Evolutionary conservation across 2,113 vertebrate species (phyloP).

Genomic region (Ariopsis seemanni): DNA sequence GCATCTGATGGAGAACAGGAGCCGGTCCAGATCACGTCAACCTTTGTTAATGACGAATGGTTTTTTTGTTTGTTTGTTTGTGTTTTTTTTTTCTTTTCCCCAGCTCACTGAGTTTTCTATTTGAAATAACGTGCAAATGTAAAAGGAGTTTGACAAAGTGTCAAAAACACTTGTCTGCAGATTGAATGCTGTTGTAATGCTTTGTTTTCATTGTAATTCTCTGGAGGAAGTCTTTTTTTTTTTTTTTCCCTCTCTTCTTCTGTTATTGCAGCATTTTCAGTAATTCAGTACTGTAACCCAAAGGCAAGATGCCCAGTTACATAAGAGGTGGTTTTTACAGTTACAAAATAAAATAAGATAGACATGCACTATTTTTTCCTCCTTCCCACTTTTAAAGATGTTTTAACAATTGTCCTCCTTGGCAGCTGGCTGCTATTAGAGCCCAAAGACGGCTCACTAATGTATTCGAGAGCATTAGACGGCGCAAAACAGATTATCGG

Average conservation of each 20-base stretch:
- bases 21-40: not conserved
- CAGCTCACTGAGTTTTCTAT: no score
- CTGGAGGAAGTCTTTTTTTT: not conserved
- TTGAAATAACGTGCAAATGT: not conserved
- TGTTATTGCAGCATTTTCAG: not conserved
- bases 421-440: slow-evolving; percentile 1
- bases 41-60: not conserved
- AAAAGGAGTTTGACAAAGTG: not conserved
- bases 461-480: slow-evolving; percentile 18
- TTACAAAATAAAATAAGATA: not conserved
- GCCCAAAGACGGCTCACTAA: slow-evolving; percentile 2
- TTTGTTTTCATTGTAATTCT: not conserved
- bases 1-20: not conserved
- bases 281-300: not conserved
- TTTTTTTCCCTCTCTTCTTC: no score
- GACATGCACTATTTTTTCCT: not conserved
- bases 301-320: not conserved
- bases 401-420: slow-evolving; percentile 1
- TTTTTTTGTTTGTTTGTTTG: no score
- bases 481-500: slow-evolving; percentile 14
- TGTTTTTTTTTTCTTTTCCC: not conserved
- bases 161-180: not conserved
- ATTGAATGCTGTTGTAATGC: not conserved
- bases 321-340: not conserved
- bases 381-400: not conserved